Base-by-base conservation (phyloP, 1,140 invertebrate genomes). In the Euura lappo region DNA sequence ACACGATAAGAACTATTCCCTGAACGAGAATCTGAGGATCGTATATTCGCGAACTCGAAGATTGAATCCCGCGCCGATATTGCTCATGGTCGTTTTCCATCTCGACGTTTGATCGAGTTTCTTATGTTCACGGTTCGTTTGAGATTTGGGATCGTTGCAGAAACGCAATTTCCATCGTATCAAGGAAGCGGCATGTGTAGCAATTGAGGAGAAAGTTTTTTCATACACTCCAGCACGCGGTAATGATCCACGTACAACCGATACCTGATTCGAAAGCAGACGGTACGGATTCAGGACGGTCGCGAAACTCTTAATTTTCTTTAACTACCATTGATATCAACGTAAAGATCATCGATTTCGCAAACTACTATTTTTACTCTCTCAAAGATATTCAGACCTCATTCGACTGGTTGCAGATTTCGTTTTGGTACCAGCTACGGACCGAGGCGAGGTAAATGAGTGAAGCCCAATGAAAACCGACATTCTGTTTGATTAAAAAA, bases 191-290 rank as follows among this genome's bases (percentile, higher is more conserved):
- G n/a, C n/a, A n/a, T n/a, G 13, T 42, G 13, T 13, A 42, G 42
- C 66, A 68, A 68, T 68, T 68, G 6, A 68, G 8, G 66, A 7
- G 66, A 68, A 68, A 68, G 66, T 68, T 7, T 68, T 68, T 28
- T 28, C 10, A 4, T 44, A 8, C 66, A 7, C 66, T 7, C 28
- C 47, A 11, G 51, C 51, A 60, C 51, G 51, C 51, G 8, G 51
- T 60, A 60, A 11, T 28, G 0, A 28, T 60, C 51, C 51, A 60
- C 51, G 51, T 60, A n/a, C 51, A 2, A 60, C 13, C 10, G 51
- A 6, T n/a, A 60, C 6, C 13, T 60, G 51, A 60, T 60, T 60
- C 51, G 51, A 60, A 60, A 60, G 51, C 51, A 60, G 51, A 60
- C 51, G 51, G 8, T 60, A 10, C n/a, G n/a, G 51, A 60, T 60